These are phyloP conservation scores for Geopemphigus sp. DNA, from an alignment of 1,140 invertebrate genomes.

Conservation along the genomic window DNA sequence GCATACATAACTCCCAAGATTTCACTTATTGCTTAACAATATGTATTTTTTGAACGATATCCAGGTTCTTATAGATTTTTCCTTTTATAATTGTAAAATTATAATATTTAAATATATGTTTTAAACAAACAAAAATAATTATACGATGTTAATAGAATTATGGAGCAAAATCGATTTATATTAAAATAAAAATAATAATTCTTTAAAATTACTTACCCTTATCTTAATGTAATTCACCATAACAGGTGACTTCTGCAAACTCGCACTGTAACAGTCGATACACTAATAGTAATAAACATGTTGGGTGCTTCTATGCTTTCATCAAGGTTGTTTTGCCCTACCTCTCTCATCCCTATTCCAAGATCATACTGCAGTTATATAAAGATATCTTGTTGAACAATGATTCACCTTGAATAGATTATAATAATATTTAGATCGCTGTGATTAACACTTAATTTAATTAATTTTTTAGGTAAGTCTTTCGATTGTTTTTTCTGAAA, in stretches of 20 bases:
- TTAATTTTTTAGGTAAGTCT: not conserved
- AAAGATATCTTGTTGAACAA: constrained; percentile 28
- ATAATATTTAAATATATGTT: too few species aligned
- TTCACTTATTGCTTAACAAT: constrained; percentile 44
- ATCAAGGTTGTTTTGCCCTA: constrained; percentile 45
- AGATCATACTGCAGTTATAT: constrained; percentile 22
- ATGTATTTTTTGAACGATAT: not conserved
- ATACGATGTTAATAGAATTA: too few species aligned
- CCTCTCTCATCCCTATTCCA: constrained; percentile 46
- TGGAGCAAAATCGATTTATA: too few species aligned
- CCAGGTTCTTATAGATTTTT: not conserved
- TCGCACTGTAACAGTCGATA: not conserved
- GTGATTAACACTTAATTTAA: not conserved
- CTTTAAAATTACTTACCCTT: constrained; percentile 31
- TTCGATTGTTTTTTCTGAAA: not conserved
- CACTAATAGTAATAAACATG: constrained; percentile 36
- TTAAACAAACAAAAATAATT: too few species aligned
- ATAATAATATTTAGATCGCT: constrained; percentile 21
- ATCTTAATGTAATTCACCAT: not conserved
- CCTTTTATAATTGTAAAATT: not conserved
- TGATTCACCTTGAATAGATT: constrained; percentile 32
- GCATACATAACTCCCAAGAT: not conserved
- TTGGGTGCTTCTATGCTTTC: constrained; percentile 48
- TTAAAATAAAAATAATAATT: not conserved
- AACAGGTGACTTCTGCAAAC: constrained; percentile 9